These are phyloP conservation scores for Forbesichthys agassizii DNA, from an alignment of 2,113 vertebrate genomes.

Conservation along the genomic window DNA sequence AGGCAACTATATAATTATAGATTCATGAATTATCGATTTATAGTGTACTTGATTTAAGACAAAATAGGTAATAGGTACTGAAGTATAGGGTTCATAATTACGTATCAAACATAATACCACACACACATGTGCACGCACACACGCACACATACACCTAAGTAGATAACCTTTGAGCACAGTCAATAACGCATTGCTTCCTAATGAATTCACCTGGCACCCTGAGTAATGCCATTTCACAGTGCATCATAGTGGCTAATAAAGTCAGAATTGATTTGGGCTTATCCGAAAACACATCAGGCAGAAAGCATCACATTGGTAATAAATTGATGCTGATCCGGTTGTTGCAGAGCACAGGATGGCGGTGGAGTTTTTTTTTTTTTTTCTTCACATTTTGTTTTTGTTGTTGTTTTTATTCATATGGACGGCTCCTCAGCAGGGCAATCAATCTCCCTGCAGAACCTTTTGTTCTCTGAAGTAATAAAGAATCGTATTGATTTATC, in stretches of 20 bases:
- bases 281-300: conserved; percentile 65
- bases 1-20: too few species aligned
- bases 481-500: conserved; percentile 79
- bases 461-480: conserved; percentile 80
- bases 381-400: conserved; percentile 16
- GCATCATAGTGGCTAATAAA: conserved; percentile 66
- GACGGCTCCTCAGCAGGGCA: conserved; percentile 43
- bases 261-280: conserved; percentile 69
- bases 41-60: too few species aligned
- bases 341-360: conserved; percentile 42
- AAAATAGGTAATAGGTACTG: too few species aligned
- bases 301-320: conserved; percentile 71
- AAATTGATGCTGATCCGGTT: conserved; percentile 68
- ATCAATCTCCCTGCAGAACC: conserved; percentile 73
- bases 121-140: too few species aligned
- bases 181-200: conserved; percentile 37
- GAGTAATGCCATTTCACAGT: conserved; percentile 58
- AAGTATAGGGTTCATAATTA: too few species aligned
- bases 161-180: conserved; percentile 27
- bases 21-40: too few species aligned
- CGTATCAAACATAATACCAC: too few species aligned
- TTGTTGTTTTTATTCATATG: conserved; percentile 24
- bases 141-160: conserved; percentile 4
- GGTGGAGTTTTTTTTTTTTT: conserved; percentile 34
- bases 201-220: conserved; percentile 57